Conservation (phyloP, 2,797 vertebrate species). For the Morelia viridis region DNA sequence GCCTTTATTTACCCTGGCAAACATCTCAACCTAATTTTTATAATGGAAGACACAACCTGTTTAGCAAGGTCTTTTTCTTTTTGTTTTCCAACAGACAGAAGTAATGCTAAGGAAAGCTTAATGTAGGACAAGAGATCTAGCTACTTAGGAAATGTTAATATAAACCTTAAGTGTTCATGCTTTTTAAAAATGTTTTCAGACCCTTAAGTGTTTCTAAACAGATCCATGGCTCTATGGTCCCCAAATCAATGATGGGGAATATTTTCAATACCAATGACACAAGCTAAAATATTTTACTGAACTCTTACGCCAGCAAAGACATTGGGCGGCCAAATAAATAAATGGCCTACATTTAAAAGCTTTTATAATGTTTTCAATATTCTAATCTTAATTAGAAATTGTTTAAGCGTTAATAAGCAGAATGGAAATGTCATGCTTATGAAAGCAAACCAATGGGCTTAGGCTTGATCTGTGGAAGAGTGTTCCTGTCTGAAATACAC, state of each 20-base stretch:
- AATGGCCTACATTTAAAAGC: background rate
- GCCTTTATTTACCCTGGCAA: slow-evolving; percentile 15
- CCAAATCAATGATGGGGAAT: background rate
- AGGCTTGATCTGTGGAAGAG: background rate
- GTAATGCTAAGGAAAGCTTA: background rate
- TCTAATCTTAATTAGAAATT: slow-evolving; percentile 3
- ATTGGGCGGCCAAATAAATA: background rate
- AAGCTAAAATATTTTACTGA: background rate
- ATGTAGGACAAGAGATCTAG: background rate
- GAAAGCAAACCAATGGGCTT: slow-evolving; percentile 7
- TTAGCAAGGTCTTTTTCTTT: background rate
- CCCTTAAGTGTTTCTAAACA: background rate
- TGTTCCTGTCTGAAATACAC: background rate
- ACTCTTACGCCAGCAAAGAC: background rate
- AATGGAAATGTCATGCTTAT: background rate
- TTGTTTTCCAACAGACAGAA: background rate
- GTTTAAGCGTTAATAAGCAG: background rate
- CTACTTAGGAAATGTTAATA: background rate
- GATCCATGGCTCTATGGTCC: background rate
- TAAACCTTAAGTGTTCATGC: background rate
- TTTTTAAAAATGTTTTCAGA: background rate
- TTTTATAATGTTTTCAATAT: slow-evolving; percentile 3
- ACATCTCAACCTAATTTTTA: background rate
- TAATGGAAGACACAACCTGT: background rate
- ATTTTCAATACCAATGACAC: background rate